Evolutionary conservation across 1,140 invertebrate species (phyloP), one percentile per base, ranked within the genome.

Genomic region (Diuraphis noxia): DNA sequence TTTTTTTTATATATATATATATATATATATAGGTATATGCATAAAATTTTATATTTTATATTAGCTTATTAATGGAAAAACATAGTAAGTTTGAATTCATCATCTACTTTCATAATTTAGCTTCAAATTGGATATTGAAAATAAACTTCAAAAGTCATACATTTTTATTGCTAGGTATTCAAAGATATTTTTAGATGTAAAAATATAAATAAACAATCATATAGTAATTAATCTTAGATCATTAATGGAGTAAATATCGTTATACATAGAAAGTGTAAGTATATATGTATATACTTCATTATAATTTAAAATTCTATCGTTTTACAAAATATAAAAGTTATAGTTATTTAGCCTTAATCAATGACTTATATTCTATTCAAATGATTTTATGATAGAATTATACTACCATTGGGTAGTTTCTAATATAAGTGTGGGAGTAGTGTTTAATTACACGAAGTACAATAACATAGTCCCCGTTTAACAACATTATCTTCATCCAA

Each of bases 381-480:
- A 79, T 36, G 6, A 34, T 79, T 79, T 2, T 36, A 79, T 36
- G 19, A 81, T n/a, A 13, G 19, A 40, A 0, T 21, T 56, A 38
- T 56, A 52, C 49, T 19, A 56, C 36, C 38, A 2, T 88, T 41
- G 30, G 23, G 23, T 38, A 88, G 56, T 40, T 23, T 72, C 6
- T n/a, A 21, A 86, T 86, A 49, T 25, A 86, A 13, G 52, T 43
- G 63, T 46, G 21, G 40, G 77, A 77, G 40, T 72, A 40, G 63
- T 77, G 88, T 89, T 72, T 43, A 43, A 89, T 89, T 77, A 40
- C 40, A 52, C n/a, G 19, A 25, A 23, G 34, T n/a, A 46, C 77
- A 90, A n/a, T n/a, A 89, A 90, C 25, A 72, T 8, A 10, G 6
- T 2, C 43, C 2, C 19, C 7, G 41, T 49, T 46, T 34, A 85